Percentiles rank a stretch among this genome's conserved stretches.
phyloP scores from a whole-genome alignment of 2,797 vertebrate species.

The Cyprinodon diabolis region DNA sequence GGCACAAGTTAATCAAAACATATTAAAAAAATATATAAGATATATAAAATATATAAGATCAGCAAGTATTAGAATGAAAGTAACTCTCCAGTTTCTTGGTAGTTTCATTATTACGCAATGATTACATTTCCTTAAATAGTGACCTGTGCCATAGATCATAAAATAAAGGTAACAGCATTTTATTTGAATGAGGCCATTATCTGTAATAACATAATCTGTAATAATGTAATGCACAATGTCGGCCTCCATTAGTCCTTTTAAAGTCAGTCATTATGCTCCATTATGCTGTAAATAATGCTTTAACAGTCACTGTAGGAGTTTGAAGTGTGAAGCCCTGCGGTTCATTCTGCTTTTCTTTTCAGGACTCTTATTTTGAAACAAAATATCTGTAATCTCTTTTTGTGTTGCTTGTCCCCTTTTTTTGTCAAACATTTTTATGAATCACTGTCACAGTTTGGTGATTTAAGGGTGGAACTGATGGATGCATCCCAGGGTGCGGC shows the following conservation, averaged over 20 bases:
- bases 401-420: not conserved
- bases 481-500: not conserved
- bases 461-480: not conserved
- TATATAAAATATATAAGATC: not conserved
- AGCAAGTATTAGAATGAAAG: not conserved
- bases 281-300: not conserved
- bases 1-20: not conserved
- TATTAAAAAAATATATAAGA: not conserved
- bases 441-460: not conserved
- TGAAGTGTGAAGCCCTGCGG: not conserved
- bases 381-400: not conserved
- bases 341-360: not conserved
- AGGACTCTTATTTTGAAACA: conserved; percentile 8
- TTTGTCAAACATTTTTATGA: not conserved
- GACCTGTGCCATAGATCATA: not conserved
- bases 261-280: conserved; percentile 10
- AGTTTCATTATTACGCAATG: not conserved
- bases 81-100: not conserved
- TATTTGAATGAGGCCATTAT: conserved; percentile 4
- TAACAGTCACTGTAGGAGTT: not conserved
- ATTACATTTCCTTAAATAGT: not conserved
- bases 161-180: not conserved
- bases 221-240: conserved; percentile 5
- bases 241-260: conserved; percentile 13
- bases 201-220: conserved; percentile 12